Evolutionary conservation across 2,888 invertebrate species (phyloP).

Genomic region (Spodoptera littoralis): DNA sequence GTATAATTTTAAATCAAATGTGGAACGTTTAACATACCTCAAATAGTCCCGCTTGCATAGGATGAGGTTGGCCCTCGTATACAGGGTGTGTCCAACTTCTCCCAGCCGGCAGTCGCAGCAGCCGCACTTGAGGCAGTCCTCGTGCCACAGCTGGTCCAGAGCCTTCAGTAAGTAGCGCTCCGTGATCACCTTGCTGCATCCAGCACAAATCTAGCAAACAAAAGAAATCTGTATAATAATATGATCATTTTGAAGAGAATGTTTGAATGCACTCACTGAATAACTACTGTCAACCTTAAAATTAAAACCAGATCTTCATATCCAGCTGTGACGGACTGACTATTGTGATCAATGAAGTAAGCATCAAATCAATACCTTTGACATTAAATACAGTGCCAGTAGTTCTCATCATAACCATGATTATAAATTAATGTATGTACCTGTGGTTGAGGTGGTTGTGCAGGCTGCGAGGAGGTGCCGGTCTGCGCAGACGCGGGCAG

Average conservation of each 20-base stretch:
- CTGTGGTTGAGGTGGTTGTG: slow-evolving; percentile 78
- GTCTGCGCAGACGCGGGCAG: slow-evolving; percentile 77
- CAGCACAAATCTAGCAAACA: slow-evolving; percentile 94
- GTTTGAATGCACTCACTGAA: no score
- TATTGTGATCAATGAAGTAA: no score
- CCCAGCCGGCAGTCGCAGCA: slow-evolving; percentile 99
- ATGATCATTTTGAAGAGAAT: no score
- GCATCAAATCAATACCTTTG: no score
- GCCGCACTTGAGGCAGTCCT: slow-evolving; percentile 98
- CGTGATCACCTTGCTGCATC: slow-evolving; percentile 97
- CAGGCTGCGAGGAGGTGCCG: slow-evolving; percentile 63
- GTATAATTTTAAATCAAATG: no score
- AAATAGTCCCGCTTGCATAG: slow-evolving; percentile 98
- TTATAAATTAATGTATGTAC: slow-evolving; percentile 51
- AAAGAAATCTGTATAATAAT: not conserved
- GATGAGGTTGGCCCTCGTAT: slow-evolving; percentile 98
- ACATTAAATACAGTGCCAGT: no score
- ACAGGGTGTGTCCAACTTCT: slow-evolving; percentile 98
- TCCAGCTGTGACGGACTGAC: no score
- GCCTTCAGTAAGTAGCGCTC: slow-evolving; percentile 97
- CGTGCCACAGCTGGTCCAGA: slow-evolving; percentile 98
- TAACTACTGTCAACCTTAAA: no score
- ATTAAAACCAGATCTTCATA: no score
- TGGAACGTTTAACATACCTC: slow-evolving; percentile 89
- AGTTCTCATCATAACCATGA: no score